A percentile compares a stretch with the other conserved stretches of the same genome.
Evolutionary conservation across 2,888 invertebrate genomes (phyloP).

Genomic region (Chloromyia formosa): DNA sequence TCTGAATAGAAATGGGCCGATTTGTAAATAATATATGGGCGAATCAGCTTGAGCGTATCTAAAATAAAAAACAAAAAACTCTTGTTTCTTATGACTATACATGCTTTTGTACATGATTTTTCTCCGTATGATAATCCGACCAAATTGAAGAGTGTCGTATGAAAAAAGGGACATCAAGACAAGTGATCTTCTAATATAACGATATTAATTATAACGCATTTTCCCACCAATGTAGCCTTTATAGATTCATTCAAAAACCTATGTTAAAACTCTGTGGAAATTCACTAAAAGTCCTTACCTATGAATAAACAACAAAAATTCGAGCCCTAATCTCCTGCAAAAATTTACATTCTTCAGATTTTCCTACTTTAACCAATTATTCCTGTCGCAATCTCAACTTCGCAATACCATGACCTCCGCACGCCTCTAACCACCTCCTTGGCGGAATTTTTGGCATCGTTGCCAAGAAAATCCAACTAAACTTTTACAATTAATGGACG

Average conservation of each 20-base stretch:
- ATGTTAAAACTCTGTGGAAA: too few species aligned
- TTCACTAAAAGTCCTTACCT: too few species aligned
- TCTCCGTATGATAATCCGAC: too few species aligned
- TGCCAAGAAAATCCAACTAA: constrained; percentile 26
- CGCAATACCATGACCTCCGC: background rate
- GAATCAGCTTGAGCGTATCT: constrained; percentile 5
- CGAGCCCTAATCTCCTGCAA: too few species aligned
- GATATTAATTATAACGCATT: background rate
- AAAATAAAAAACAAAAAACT: too few species aligned
- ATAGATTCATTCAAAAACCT: too few species aligned
- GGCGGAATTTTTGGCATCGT: background rate
- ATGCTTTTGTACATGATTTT: too few species aligned
- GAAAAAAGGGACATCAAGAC: background rate
- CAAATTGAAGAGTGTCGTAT: too few species aligned
- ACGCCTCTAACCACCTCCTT: background rate
- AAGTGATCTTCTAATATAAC: background rate
- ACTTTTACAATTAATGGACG: constrained; percentile 40
- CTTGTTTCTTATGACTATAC: too few species aligned
- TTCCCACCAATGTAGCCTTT: too few species aligned
- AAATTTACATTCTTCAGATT: too few species aligned
- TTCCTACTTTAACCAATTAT: background rate
- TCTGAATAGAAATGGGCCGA: constrained; percentile 21
- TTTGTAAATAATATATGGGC: constrained; percentile 12
- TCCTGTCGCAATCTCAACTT: background rate
- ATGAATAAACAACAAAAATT: too few species aligned